Evolutionary conservation across 2,113 vertebrate genomes (phyloP).

Genomic region (Hystrix cristata): DNA sequence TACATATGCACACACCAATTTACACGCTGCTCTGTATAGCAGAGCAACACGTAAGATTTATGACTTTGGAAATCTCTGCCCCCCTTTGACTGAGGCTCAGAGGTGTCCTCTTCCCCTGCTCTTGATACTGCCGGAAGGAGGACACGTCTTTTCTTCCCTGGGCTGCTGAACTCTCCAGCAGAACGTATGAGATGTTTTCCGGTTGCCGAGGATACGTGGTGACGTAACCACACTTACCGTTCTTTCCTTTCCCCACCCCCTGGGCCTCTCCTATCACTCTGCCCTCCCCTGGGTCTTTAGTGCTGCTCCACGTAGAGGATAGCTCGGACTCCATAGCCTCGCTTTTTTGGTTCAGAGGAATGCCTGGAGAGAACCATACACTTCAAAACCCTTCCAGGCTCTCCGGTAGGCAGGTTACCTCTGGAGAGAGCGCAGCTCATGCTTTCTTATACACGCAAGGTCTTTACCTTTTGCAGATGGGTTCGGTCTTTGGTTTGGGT

Average conservation of each 20-base stretch:
- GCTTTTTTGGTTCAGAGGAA: constrained; percentile 52
- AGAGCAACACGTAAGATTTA: not conserved
- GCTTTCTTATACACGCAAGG: not conserved
- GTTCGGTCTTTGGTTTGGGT: not conserved
- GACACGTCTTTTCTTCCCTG: constrained; percentile 63
- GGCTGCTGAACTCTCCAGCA: constrained; percentile 71
- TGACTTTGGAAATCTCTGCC: not conserved
- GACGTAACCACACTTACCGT: constrained; percentile 76
- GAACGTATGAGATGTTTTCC: constrained; percentile 75
- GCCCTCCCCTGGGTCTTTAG: constrained; percentile 52
- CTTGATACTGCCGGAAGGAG: constrained; percentile 66
- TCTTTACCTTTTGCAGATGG: constrained; percentile 15
- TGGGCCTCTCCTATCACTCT: constrained; percentile 34
- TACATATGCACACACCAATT: not conserved
- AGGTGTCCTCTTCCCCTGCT: constrained; percentile 40
- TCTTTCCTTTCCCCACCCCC: constrained; percentile 65
- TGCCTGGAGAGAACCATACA: not conserved
- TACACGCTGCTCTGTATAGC: not conserved
- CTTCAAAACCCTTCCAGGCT: constrained; percentile 8
- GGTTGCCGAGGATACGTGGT: constrained; percentile 80
- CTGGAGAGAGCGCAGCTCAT: constrained; percentile 5
- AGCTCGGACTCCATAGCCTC: constrained; percentile 40
- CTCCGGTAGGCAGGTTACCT: constrained; percentile 27
- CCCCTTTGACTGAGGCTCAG: constrained; percentile 13
- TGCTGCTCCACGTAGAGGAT: not conserved